phyloP scores from a whole-genome alignment of 1,140 invertebrate species.

The Leptopilina boulardi region DNA sequence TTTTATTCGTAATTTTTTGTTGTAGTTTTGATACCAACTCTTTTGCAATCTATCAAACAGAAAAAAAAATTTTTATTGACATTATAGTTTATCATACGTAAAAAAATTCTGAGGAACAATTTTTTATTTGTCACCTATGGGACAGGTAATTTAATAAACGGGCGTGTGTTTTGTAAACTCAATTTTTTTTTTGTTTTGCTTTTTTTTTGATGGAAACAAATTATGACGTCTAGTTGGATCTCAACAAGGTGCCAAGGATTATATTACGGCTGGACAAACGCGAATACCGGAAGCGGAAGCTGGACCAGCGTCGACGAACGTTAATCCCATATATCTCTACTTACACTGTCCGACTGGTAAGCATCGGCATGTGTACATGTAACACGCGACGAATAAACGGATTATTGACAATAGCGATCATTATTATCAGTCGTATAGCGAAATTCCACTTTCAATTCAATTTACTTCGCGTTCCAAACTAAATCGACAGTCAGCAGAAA shows the following conservation, averaged over 20 bases:
- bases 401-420: slow-evolving; percentile 12
- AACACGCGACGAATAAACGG: slow-evolving; percentile 17
- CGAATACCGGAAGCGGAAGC: slow-evolving; percentile 56
- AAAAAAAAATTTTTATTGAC: too few relatives aligned
- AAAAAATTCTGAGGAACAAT: too few relatives aligned
- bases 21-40: too few relatives aligned
- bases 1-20: too few relatives aligned
- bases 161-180: too few relatives aligned
- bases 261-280: slow-evolving; percentile 51
- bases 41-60: too few relatives aligned
- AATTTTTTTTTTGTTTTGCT: not conserved
- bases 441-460: slow-evolving; percentile 27
- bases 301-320: slow-evolving; percentile 40
- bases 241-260: slow-evolving; percentile 52
- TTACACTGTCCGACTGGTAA: slow-evolving; percentile 37
- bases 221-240: not conserved
- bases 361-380: slow-evolving; percentile 42
- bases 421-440: not conserved
- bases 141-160: too few relatives aligned
- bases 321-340: slow-evolving; percentile 55
- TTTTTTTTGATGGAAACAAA: not conserved
- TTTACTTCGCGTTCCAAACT: not conserved
- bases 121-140: too few relatives aligned
- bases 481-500: not conserved
- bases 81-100: too few relatives aligned